Evolutionary conservation across 2,797 vertebrate species (phyloP).

Genomic region (Gallirallus australis): DNA sequence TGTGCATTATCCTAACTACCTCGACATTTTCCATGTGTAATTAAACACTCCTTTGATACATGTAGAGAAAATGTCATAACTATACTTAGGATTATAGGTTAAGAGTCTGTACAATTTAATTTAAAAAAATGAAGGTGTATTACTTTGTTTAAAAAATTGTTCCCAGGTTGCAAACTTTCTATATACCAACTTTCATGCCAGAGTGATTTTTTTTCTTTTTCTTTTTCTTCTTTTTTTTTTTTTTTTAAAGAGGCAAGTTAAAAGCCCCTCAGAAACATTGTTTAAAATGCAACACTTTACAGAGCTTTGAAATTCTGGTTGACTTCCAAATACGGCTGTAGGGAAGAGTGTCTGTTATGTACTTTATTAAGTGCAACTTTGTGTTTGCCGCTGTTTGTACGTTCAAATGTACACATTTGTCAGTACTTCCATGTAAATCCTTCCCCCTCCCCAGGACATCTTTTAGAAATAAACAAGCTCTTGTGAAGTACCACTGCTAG

Average conservation of each 20-base stretch:
- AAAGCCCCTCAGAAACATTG: background rate
- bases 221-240: background rate
- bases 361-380: background rate
- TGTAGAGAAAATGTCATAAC: constrained; percentile 34
- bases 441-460: background rate
- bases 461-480: background rate
- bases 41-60: constrained; percentile 38
- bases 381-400: background rate
- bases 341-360: background rate
- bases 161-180: constrained; percentile 11
- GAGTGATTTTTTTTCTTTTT: constrained; percentile 26
- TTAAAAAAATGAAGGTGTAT: constrained; percentile 3
- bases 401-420: background rate
- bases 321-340: background rate
- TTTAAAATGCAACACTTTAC: constrained; percentile 13
- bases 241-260: background rate
- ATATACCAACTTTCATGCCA: constrained; percentile 17
- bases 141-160: constrained; percentile 40
- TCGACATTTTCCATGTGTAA: constrained; percentile 53
- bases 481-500: background rate
- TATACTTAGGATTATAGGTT: constrained; percentile 29
- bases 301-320: background rate
- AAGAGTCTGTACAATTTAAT: constrained; percentile 44
- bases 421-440: background rate
- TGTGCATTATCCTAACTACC: constrained; percentile 16